Conservation (phyloP, 2,797 vertebrate species). For the Otolemur crassicaudatus region DNA sequence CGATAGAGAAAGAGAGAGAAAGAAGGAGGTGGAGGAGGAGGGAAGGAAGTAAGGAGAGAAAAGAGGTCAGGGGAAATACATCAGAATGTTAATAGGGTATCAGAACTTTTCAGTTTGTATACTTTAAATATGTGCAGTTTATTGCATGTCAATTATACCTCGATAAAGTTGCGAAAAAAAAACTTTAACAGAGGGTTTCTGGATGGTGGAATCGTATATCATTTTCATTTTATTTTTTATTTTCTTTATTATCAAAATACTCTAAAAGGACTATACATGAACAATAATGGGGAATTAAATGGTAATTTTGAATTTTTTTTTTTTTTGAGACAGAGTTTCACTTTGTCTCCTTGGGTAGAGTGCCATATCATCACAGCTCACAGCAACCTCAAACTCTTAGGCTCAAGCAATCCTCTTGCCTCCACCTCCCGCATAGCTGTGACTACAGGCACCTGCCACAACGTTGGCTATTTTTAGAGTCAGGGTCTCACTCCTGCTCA, state of each 20-base stretch:
- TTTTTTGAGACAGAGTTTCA: too few relatives aligned
- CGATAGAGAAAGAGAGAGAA: not conserved
- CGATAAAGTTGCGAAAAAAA: slow-evolving; percentile 31
- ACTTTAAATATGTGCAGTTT: not conserved
- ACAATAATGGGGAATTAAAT: not conserved
- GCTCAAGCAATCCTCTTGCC: too few relatives aligned
- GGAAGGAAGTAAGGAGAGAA: not conserved
- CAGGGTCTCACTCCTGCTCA: too few relatives aligned
- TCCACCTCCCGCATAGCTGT: too few relatives aligned
- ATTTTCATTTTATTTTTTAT: slow-evolving; percentile 46
- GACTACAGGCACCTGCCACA: too few relatives aligned
- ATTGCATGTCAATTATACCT: not conserved
- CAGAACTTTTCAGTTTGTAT: not conserved
- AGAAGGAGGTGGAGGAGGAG: not conserved
- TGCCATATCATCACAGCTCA: too few relatives aligned
- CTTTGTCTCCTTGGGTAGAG: too few relatives aligned
- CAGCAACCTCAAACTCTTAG: too few relatives aligned
- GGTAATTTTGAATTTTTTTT: not conserved
- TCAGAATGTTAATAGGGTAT: not conserved
- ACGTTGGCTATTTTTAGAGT: too few relatives aligned
- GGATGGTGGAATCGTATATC: not conserved
- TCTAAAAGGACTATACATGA: slow-evolving; percentile 23
- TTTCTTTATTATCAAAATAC: not conserved
- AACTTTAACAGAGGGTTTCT: slow-evolving; percentile 9
- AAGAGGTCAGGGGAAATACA: not conserved